phyloP scores from a whole-genome alignment of 1,140 invertebrate genomes.

The Leptonema lineaticorne region DNA sequence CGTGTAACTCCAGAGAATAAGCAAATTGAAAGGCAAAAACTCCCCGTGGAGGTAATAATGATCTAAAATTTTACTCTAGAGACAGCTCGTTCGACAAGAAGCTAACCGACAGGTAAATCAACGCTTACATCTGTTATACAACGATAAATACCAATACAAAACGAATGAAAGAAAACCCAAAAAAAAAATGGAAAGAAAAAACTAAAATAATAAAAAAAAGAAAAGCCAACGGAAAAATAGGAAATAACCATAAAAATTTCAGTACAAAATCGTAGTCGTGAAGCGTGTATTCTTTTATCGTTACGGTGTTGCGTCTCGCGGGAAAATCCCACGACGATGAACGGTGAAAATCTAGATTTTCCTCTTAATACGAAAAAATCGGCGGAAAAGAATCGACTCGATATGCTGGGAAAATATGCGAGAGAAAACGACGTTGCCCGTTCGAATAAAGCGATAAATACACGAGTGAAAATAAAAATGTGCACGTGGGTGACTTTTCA shows the following conservation, averaged over 20 bases:
- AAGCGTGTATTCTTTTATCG: background rate
- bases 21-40: background rate
- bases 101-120: constrained; percentile 5
- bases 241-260: no score
- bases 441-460: constrained; percentile 2
- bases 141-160: background rate
- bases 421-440: background rate
- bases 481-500: no score
- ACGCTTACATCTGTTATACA: background rate
- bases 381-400: background rate
- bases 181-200: no score
- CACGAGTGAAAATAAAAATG: no score
- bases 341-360: constrained; percentile 4
- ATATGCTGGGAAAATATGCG: background rate
- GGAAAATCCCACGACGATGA: no score
- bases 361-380: constrained; percentile 5
- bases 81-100: background rate
- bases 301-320: background rate
- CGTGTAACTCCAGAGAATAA: background rate
- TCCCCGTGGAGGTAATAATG: background rate
- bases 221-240: no score
- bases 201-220: no score
- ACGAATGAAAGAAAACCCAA: no score
- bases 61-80: background rate
- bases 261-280: background rate